Evolutionary conservation across 2,888 invertebrate species (phyloP), one percentile per base, ranked within the genome.

Genomic region (Tetranychus piercei): DNA sequence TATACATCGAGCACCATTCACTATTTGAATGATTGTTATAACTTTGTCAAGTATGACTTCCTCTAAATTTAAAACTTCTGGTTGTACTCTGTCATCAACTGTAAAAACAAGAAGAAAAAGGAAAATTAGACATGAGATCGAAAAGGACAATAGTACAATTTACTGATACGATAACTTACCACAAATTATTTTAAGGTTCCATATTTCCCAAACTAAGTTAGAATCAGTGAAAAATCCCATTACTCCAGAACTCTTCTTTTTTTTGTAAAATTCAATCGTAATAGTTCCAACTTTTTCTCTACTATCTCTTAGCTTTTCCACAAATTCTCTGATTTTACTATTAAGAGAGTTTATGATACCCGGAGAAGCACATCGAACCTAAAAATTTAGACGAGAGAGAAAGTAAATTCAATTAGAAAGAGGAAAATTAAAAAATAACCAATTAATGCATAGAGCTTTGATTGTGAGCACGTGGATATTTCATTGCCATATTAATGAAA

Each of bases 221-320:
- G 96, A 95, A 8, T 90, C 88, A 78, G 89, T 88, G 82, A 95
- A 92, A 44, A 90, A 88, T 94, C 88, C 80, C 90, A 90, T 79
- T 92, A 91, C 83, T 89, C 90, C 83, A 89, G 90, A 83, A 94
- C 93, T 20, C 22, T n/a, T 44, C 22, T 72, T 69, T 74, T 66
- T 69, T 9, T 45, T 44, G 84, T 91, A 95, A 85, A 96, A 96
- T 83, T 96, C 95, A 78, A 96, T 85, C 76, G 91, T 91, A 79
- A 96, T 95, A 82, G 82, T 78, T 64, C 86, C 85, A 76, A 81
- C 82, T 79, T 83, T 82, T 72, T 82, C 82, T 76, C 81, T 80
- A 22, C 80, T 79, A n/a, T 80, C 79, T 71, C 83, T 79, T 73
- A 84, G 80, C 18, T 82, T 81, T 76, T 84, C 82, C 76, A 82